phyloP scores from a whole-genome alignment of 2,888 invertebrate genomes.

The Phymatocera aterrima region DNA sequence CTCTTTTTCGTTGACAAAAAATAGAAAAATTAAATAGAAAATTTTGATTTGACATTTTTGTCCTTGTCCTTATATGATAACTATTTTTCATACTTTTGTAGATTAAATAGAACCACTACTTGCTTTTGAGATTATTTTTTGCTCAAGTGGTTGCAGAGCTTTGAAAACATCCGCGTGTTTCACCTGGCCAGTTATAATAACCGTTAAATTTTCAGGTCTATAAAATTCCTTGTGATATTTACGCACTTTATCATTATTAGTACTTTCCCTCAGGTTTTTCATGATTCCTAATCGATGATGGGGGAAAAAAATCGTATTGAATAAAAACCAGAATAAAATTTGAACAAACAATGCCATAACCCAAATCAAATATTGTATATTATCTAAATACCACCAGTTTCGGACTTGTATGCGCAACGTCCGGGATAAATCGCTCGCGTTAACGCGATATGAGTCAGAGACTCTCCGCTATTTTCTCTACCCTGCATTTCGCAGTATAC shows the following conservation, averaged over 20 bases:
- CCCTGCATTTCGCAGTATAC: constrained; percentile 98
- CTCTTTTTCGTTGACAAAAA: constrained; percentile 29
- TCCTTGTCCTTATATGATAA: constrained; percentile 54
- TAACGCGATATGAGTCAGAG: constrained; percentile 81
- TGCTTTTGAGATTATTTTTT: constrained; percentile 85
- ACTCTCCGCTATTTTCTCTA: constrained; percentile 87
- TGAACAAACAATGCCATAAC: background rate
- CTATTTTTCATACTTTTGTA: constrained; percentile 63
- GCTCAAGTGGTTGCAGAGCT: constrained; percentile 84
- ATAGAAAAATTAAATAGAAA: constrained; percentile 24
- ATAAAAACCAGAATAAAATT: background rate
- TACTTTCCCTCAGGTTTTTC: constrained; percentile 88
- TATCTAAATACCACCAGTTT: constrained; percentile 83
- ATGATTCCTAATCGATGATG: constrained; percentile 75
- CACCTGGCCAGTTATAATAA: constrained; percentile 90
- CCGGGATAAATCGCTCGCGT: constrained; percentile 86
- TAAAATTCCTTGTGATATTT: constrained; percentile 92
- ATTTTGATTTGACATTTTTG: constrained; percentile 26
- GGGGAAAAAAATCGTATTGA: background rate
- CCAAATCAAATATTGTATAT: background rate
- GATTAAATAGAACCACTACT: constrained; percentile 46
- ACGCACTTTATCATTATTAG: constrained; percentile 87
- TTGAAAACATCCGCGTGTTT: constrained; percentile 85
- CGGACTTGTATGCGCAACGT: constrained; percentile 88
- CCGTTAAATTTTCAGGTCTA: constrained; percentile 90